Percentiles rank a stretch among this genome's conserved stretches.
Conservation (phyloP, 1,140 invertebrate genomes). For the Acyrthosiphon pisum region DNA sequence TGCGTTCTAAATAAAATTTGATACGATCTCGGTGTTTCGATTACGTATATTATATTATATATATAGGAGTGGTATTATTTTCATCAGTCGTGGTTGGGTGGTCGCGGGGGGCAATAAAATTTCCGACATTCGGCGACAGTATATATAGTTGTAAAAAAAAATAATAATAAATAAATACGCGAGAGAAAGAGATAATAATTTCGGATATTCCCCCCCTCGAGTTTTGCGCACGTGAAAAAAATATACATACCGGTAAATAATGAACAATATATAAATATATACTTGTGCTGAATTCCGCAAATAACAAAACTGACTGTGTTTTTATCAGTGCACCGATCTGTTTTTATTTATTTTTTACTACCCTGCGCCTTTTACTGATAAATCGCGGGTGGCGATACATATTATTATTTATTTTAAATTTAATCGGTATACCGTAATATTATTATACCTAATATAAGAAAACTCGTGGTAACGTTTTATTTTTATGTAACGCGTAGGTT, state of each 20-base stretch:
- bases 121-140: constrained; percentile 27
- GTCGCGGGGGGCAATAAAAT: constrained; percentile 42
- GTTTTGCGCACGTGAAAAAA: background rate
- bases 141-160: constrained; percentile 18
- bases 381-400: background rate
- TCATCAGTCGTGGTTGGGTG: background rate
- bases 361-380: constrained; percentile 12
- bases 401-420: background rate
- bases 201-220: constrained; percentile 39
- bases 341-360: constrained; percentile 27
- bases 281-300: constrained; percentile 25
- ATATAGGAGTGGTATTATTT: constrained; percentile 39
- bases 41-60: constrained; percentile 13
- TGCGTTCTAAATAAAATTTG: constrained; percentile 51
- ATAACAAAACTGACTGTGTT: constrained; percentile 16
- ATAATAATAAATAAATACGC: constrained; percentile 26
- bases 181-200: constrained; percentile 29
- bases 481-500: background rate
- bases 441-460: too few relatives aligned
- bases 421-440: background rate
- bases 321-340: constrained; percentile 29
- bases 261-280: constrained; percentile 35
- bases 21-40: constrained; percentile 57
- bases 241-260: constrained; percentile 47
- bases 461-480: background rate